Evolutionary conservation across 2,113 vertebrate genomes (phyloP), one percentile per base, ranked within the genome.

Genomic region (Thalassoma bifasciatum): DNA sequence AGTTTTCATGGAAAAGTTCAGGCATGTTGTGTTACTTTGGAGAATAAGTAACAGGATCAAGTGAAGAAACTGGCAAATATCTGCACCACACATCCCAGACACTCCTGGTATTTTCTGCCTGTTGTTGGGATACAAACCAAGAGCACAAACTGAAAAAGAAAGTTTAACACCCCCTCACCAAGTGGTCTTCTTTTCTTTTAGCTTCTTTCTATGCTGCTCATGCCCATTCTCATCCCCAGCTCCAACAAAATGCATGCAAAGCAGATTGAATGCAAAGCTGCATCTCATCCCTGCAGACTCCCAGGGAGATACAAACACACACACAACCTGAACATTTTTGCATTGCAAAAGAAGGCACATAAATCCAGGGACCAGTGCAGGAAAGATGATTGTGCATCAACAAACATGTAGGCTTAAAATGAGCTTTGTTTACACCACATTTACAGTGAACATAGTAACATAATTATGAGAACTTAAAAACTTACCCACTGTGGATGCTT

Each of bases 401-500:
- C 30, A 59, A 52, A 51, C 50, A 72, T 46, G 12, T 52, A 63
- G 23, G 13, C 6, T 51, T 4, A 38, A 63, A 68, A 38, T 8
- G 0, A 75, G 19, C 42, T 12, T 44, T 17, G 0, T 46, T 52
- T 1, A 66, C 42, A 26, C 58, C 90, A 92, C 86, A 93, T 92
- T 87, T 89, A 91, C 40, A 12, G 10, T 50, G 5, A 11, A 69
- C 14, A 6, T 4, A n/a, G 26, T 56, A 49, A 68, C 42, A 66
- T 61, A 16, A 54, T 16, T 37, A 52, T 23, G 68, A 14, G 22
- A 80, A 62, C 52, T 61, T 36, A 36, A n/a, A 44, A 81, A 92
- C 94, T 95, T 94, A 96, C 96, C 94, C 91, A 88, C 66, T 10
- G 59, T 84, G 62, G 68, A 90, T 88, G 77, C 64, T 82, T 44